Evolutionary conservation across 35 echinoderm and acorn worm genomes (phyloP), one percentile per base, ranked within the genome.

Genomic region (Acanthaster planci): DNA sequence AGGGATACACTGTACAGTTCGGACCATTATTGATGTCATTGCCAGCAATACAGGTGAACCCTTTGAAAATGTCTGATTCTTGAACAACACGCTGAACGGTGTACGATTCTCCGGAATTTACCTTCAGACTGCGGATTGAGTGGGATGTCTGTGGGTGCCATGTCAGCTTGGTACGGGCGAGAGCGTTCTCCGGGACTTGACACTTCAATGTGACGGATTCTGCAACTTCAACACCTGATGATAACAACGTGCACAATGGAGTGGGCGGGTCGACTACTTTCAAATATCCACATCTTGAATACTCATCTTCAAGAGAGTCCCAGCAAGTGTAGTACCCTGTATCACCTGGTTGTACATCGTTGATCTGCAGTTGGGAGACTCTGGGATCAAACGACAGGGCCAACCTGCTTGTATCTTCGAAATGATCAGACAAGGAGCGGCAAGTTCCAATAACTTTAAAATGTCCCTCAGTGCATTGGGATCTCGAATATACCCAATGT

Each of bases 11-110:
- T 10, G 64, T 72, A 34, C 64, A 72, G 64, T 72, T 72, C 64
- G 64, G 64, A 26, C 64, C 64, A 2, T 0, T 72, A 34, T 72
- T 34, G 23, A 34, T 72, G 34, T 35, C 34, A 26, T 72, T 31
- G 15, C 64, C 64, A 72, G 64, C 64, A 72, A 72, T 72, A 34
- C 64, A 72, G 1, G 34, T 72, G 64, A 72, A 72, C 64, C 14
- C 26, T 72, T 26, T 30, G 64, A 31, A 31, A 21, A 27, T 72
- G 34, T 72, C 64, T 26, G 64, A 31, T 72, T 72, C 64, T 72
- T 36, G 23, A 26, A 72, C 21, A 72, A 72, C 29, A 72, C 30
- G 29, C 1, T 31, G 23, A 0, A 34, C 34, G 1, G 34, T 30
- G 8, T 31, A 35, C 18, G 8, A 12, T 7, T 31, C 14, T 26